Percentiles rank a stretch among this genome's conserved stretches.
Conservation (phyloP, 2,888 invertebrate genomes). For the Axea sp. region DNA sequence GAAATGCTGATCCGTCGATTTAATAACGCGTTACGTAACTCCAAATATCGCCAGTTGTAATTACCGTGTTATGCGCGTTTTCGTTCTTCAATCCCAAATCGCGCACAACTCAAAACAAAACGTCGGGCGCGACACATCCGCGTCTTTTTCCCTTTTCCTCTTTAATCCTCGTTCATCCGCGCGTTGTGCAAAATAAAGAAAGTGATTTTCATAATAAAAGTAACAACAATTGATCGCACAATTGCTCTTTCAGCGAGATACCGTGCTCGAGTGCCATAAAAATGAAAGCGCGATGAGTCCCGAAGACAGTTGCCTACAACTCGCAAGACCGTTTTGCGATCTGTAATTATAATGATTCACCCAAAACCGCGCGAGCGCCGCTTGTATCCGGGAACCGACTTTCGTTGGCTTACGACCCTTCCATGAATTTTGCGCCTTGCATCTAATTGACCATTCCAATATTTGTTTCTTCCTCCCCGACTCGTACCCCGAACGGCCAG, state of each 20-base stretch:
- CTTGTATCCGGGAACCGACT: slow-evolving; percentile 29
- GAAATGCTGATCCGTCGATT: slow-evolving; percentile 16
- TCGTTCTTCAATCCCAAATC: neutral
- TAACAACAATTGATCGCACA: slow-evolving; percentile 22
- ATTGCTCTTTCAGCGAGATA: slow-evolving; percentile 27
- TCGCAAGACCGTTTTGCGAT: slow-evolving; percentile 18
- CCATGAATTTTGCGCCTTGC: slow-evolving; percentile 32
- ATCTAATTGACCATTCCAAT: too few relatives aligned
- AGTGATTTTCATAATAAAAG: slow-evolving; percentile 45
- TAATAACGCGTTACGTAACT: slow-evolving; percentile 14
- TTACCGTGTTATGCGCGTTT: slow-evolving; percentile 4
- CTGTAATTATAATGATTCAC: slow-evolving; percentile 59
- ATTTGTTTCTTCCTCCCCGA: too few relatives aligned
- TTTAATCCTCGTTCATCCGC: neutral
- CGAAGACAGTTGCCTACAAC: slow-evolving; percentile 34
- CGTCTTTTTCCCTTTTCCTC: slow-evolving; percentile 1
- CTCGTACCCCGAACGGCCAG: too few relatives aligned
- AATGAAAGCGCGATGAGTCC: slow-evolving; percentile 29
- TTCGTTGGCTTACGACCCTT: slow-evolving; percentile 33
- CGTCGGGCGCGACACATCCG: neutral
- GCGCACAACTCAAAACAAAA: slow-evolving; percentile 3
- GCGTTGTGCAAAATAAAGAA: slow-evolving; percentile 16
- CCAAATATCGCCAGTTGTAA: slow-evolving; percentile 12
- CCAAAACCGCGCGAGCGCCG: slow-evolving; percentile 11
- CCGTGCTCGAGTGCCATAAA: slow-evolving; percentile 7